Conservation (phyloP, 2,113 vertebrate genomes). For the Dromaius novaehollandiae region DNA sequence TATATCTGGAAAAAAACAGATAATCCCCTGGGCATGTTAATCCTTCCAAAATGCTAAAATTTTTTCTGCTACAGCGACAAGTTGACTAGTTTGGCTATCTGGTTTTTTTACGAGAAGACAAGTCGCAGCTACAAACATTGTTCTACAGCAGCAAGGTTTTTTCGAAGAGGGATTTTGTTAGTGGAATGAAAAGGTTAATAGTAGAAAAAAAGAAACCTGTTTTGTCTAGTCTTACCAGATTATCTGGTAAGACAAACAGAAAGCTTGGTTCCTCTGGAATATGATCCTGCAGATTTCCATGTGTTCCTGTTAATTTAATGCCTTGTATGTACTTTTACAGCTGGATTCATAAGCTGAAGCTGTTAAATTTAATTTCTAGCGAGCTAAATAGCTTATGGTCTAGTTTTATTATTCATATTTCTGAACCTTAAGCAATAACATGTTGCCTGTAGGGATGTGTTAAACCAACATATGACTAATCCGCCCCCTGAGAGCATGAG, state of each 20-base stretch:
- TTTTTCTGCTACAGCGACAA: not conserved
- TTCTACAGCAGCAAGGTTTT: not conserved
- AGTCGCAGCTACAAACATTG: not conserved
- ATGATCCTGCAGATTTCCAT: constrained; percentile 52
- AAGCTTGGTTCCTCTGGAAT: constrained; percentile 38
- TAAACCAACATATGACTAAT: constrained; percentile 73
- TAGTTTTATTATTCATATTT: constrained; percentile 75
- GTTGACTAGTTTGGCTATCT: not conserved
- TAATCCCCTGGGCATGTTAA: not conserved
- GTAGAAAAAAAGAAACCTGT: not conserved
- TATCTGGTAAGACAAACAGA: constrained; percentile 29
- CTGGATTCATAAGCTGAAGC: constrained; percentile 64
- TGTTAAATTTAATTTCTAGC: constrained; percentile 73
- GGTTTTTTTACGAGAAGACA: not conserved
- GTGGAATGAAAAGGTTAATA: not conserved
- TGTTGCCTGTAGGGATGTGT: constrained; percentile 72
- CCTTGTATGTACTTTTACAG: constrained; percentile 67
- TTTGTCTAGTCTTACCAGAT: constrained; percentile 35
- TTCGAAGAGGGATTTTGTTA: constrained; percentile 15
- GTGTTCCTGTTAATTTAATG: constrained; percentile 68
- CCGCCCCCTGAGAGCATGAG: not conserved
- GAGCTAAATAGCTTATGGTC: constrained; percentile 72
- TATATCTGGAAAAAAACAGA: not conserved
- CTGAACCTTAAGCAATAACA: constrained; percentile 68
- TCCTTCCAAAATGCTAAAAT: not conserved